These are phyloP conservation scores for Rhincodon typus DNA, from an alignment of 2,797 vertebrate genomes.

Conservation along the genomic window DNA sequence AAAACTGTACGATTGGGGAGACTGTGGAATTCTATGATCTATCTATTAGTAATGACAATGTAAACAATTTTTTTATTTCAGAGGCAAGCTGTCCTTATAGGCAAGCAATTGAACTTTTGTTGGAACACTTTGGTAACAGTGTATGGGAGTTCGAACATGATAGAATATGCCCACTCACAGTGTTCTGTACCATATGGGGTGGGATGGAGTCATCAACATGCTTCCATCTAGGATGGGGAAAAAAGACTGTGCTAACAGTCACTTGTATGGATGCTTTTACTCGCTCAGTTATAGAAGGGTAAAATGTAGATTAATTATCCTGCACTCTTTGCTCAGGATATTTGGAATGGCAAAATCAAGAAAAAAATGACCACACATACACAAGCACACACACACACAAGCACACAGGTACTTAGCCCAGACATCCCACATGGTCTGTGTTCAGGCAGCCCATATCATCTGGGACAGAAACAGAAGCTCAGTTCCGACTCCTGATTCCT, in stretches of 20 bases:
- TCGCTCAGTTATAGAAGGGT: background rate
- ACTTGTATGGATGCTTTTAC: background rate
- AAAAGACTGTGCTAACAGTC: background rate
- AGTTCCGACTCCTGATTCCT: background rate
- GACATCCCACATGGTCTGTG: background rate
- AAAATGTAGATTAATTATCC: background rate
- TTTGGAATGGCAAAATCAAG: background rate
- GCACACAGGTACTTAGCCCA: background rate
- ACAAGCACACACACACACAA: background rate
- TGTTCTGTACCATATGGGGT: background rate
- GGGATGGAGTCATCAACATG: background rate
- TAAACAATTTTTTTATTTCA: conserved; percentile 33
- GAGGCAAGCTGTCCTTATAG: conserved; percentile 25
- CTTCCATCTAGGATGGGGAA: background rate
- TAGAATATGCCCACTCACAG: background rate
- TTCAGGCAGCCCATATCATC: background rate
- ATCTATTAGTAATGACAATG: background rate
- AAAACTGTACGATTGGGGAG: background rate
- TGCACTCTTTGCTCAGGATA: background rate
- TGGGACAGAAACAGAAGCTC: background rate
- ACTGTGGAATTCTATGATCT: background rate
- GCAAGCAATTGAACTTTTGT: background rate
- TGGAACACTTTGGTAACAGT: background rate
- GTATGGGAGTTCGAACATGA: background rate
- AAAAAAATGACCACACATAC: background rate